Percentiles rank a stretch among this genome's conserved stretches.
Evolutionary conservation across 1,140 invertebrate genomes (phyloP).

Genomic region (Drosophila teissieri): DNA sequence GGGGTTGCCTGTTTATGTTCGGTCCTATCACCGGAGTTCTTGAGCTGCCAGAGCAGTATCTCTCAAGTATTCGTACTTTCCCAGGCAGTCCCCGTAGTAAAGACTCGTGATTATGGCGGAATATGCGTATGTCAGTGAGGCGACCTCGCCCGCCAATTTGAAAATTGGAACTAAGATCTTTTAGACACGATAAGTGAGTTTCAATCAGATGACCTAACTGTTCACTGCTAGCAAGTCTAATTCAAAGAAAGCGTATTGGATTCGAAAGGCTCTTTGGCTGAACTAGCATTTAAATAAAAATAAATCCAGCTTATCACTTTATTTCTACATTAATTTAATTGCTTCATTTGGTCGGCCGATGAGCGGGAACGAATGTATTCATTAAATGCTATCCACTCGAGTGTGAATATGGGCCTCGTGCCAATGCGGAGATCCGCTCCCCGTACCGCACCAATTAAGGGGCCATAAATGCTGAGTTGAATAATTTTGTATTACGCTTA

Average conservation of each 20-base stretch:
- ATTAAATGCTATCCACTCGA: constrained; percentile 41
- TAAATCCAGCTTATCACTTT: constrained; percentile 22
- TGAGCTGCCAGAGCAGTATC: neutral
- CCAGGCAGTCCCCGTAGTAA: constrained; percentile 10
- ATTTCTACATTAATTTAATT: constrained; percentile 22
- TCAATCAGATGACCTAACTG: too few relatives aligned
- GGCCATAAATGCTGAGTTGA: constrained; percentile 53
- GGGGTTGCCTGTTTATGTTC: constrained; percentile 20
- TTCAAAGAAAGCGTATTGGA: neutral
- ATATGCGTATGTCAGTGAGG: constrained; percentile 13
- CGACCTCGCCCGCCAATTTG: constrained; percentile 11
- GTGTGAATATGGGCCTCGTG: constrained; percentile 53
- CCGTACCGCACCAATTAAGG: constrained; percentile 46
- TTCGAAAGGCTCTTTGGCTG: neutral
- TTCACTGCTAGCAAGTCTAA: too few relatives aligned
- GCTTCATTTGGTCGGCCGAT: constrained; percentile 32
- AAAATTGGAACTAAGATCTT: neutral
- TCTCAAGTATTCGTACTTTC: constrained; percentile 10
- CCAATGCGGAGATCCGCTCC: constrained; percentile 37
- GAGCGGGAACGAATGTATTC: constrained; percentile 47
- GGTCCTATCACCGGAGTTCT: constrained; percentile 6
- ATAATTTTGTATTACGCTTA: constrained; percentile 56
- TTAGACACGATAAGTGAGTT: neutral
- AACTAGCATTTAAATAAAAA: constrained; percentile 2
- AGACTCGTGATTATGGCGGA: constrained; percentile 12